Base-by-base conservation (phyloP, 1,140 invertebrate genomes). In the fruit fly (Drosophila melanogaster) region DNA sequence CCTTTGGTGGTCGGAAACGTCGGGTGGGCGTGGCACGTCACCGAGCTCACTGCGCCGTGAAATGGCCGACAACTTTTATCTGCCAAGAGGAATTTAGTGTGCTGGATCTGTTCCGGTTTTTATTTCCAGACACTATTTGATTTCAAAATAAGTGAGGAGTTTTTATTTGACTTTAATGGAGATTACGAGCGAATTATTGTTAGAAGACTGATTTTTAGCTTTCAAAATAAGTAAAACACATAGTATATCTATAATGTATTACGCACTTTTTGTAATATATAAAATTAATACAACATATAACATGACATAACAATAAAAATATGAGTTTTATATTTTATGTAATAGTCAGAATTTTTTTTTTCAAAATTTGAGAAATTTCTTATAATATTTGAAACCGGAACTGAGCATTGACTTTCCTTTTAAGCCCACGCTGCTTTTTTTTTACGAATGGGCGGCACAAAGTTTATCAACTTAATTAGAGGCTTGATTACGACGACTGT, bases 391-490 rank as follows among this genome's bases (percentile, higher is more conserved):
- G 0, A n/a, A 47, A 38, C 2, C 17, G 30, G 62, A 66, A 66
- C 57, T 15, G 11, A 24, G 8, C 33, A 5, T 0, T 3, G 4
- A 8, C 7, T 17, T 38, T 11, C 1, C 30, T 24, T 24, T 35
- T 0, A 37, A 22, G 30, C 30, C 44, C 17, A 46, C 12, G 7
- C 2, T 47, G 33, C 11, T 49, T 59, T 53, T 59, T 53, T 56
- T 43, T 49, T 30, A 40, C 26, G 24, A 12, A 33, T 49, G 50
- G 74, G 66, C 56, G 71, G 76, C 60, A 37, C 72, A 69, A 76
- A 89, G 71, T 87, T 89, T 87, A 84, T 84, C 79, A 87, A 87
- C 84, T 87, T 87, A 89, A 87, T 87, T 87, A 87, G 84, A 89
- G 85, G 84, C 84, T 87, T 89, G 84, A 87, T 87, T 89, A 87